A percentile compares a stretch with the other conserved stretches of the same genome.
Evolutionary conservation across 2,797 vertebrate genomes (phyloP).

Genomic region (Aldrovandia affinis): DNA sequence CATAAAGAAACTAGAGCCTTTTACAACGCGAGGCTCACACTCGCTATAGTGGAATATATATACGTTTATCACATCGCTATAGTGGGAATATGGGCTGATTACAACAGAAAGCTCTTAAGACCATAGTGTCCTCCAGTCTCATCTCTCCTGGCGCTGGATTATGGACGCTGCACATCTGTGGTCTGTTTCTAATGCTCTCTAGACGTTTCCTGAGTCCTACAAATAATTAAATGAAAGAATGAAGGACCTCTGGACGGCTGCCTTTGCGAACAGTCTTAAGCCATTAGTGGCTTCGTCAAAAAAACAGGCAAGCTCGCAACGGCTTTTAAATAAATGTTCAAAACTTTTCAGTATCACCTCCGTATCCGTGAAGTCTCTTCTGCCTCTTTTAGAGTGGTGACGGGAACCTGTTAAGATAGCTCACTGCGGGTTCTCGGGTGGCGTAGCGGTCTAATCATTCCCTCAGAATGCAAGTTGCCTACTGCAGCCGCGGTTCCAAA

Average conservation of each 20-base stretch:
- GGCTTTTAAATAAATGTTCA: conserved; percentile 55
- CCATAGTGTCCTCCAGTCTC: background rate
- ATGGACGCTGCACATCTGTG: conserved; percentile 65
- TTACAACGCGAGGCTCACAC: too few relatives aligned
- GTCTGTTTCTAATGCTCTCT: conserved; percentile 54
- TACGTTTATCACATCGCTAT: background rate
- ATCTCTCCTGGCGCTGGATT: conserved; percentile 24
- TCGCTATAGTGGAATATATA: too few relatives aligned
- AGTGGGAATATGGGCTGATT: background rate
- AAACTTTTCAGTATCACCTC: background rate
- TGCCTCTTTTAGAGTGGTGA: background rate
- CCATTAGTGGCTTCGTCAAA: conserved; percentile 63
- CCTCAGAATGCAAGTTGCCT: too few relatives aligned
- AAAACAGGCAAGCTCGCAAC: conserved; percentile 65
- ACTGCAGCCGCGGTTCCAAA: too few relatives aligned
- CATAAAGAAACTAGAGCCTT: too few relatives aligned
- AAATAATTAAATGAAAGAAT: conserved; percentile 66
- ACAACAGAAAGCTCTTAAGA: background rate
- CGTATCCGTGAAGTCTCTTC: too few relatives aligned
- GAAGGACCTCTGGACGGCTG: conserved; percentile 58
- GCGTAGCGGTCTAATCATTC: too few relatives aligned
- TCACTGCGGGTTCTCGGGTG: too few relatives aligned
- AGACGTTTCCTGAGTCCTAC: conserved; percentile 60
- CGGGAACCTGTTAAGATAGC: too few relatives aligned
- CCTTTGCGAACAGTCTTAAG: conserved; percentile 61